Evolutionary conservation across 2,113 vertebrate genomes (phyloP), one percentile per base, ranked within the genome.

Genomic region (Dolichallabes microphthalmus): DNA sequence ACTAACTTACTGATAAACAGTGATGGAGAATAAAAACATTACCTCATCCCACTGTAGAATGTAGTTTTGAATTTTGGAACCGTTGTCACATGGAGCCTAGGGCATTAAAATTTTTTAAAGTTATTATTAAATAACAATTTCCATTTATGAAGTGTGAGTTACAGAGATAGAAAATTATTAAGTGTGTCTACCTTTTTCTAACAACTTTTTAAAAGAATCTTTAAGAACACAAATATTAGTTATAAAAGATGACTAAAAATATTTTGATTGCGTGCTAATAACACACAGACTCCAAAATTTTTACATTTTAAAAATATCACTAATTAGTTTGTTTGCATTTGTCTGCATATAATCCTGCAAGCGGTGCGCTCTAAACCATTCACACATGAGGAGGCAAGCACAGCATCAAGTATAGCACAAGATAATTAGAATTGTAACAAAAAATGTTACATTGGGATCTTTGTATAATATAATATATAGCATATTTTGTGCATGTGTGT

Each of bases 41-140:
- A 98, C 98, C 95, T 99, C 96, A 90, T 99, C 97, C 98, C 98
- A 99, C 74, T 99, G 96, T 71, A 99, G 95, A 92, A 96, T 89
- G 90, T 97, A 99, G 93, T 94, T 98, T 88, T 97, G 96, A 92
- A 99, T 97, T 95, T 98, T 98, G 89, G 96, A 99, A 82, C 98
- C 98, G 77, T 98, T 99, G 94, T 99, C 98, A 93, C 96, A 97
- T 81, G 97, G 95, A 87, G 96, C 94, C 98, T 99, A 91, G 22
- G 45, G 84, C 39, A 50, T 45, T 45, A 45, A 45, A 45, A 45
- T 45, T 0, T 45, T 45, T 45, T 45, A 45, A 7, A 45, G 7
- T 5, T 45, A 4, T 22, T 75, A 15, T 50, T 27, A 17, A 55
- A 27, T n/a, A n/a, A n/a, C n/a, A n/a, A n/a, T n/a, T n/a, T n/a